Base-by-base conservation (phyloP, 2,113 vertebrate genomes). In the Aegotheles bennettii region DNA sequence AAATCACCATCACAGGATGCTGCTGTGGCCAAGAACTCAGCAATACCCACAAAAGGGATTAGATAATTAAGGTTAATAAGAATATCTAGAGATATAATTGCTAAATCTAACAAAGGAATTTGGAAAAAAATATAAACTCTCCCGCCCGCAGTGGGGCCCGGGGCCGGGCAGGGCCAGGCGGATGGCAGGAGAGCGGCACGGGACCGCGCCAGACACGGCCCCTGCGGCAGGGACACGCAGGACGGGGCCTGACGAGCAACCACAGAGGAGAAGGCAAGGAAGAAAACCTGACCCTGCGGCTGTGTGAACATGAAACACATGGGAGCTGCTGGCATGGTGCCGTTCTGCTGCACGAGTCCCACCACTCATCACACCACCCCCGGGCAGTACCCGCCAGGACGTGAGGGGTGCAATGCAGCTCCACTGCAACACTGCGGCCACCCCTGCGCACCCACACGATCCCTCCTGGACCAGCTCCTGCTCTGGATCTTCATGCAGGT, bases 251-350 rank as follows among this genome's bases (percentile, higher is more conserved):
- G 35, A 24, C 0, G 4, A 60, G 75, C 69, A 48, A 60, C 40
- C 42, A 7, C 53, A 5, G 29, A 42, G 40, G 47, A 53, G 54
- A 47, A n/a, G 54, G 4, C 74, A 57, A 16, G 67, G 13, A 56
- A 19, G 6, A 35, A 38, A 75, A 21, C 20, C 28, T 2, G 26
- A 38, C 40, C 18, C 6, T 1, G 5, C 19, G 10, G 54, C 31
- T 10, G 33, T 16, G 2, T 0, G 10, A 2, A 2, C 15, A 12
- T 1, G 5, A n/a, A 71, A 18, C 1, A 13, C 0, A 6, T 4
- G 7, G 31, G 53, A 20, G 17, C 47, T 4, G 4, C 74, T 28
- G 45, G 59, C 42, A 38, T 3, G 3, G 59, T 4, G 38, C 31
- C 2, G 9, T 29, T 38, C 7, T 14, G 36, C 24, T 5, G 23